Evolutionary conservation across 2,113 vertebrate species (phyloP).

Genomic region (Illadopsis cleaveri): DNA sequence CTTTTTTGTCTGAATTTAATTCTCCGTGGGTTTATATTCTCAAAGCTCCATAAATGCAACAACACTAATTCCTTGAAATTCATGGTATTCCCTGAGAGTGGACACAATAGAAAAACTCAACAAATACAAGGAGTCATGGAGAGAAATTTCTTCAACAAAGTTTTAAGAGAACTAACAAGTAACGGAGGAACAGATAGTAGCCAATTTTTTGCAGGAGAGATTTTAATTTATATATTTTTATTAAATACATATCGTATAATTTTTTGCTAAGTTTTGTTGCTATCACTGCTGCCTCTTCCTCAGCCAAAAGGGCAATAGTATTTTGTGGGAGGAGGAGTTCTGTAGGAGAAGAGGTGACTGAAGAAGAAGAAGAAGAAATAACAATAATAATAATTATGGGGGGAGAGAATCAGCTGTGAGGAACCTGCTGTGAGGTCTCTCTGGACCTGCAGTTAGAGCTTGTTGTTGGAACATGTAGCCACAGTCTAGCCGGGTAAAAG

Average conservation of each 20-base stretch:
- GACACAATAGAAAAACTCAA: background rate
- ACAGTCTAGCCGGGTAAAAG: too few species aligned
- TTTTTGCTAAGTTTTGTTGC: conserved; percentile 32
- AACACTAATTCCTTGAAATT: background rate
- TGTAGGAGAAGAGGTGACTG: background rate
- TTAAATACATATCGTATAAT: conserved; percentile 31
- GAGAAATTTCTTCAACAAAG: background rate
- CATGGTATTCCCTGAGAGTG: background rate
- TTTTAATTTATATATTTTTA: conserved; percentile 11
- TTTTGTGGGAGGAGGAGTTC: conserved; percentile 11
- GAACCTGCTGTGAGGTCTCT: too few species aligned
- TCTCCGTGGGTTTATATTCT: background rate
- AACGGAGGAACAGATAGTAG: background rate
- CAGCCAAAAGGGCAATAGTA: background rate
- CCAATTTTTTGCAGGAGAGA: background rate
- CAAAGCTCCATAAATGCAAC: background rate
- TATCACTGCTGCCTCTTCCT: background rate
- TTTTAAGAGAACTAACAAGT: conserved; percentile 1
- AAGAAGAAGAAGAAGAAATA: background rate
- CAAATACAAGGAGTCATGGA: background rate
- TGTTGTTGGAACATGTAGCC: too few species aligned
- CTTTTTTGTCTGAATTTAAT: background rate
- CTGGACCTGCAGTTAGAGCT: too few species aligned
- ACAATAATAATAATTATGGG: too few species aligned
- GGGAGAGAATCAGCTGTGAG: too few species aligned